Percentiles rank a stretch among this genome's conserved stretches.
These are phyloP conservation scores for Protonibea diacanthus DNA, from an alignment of 2,797 vertebrate species.

Conservation along the genomic window DNA sequence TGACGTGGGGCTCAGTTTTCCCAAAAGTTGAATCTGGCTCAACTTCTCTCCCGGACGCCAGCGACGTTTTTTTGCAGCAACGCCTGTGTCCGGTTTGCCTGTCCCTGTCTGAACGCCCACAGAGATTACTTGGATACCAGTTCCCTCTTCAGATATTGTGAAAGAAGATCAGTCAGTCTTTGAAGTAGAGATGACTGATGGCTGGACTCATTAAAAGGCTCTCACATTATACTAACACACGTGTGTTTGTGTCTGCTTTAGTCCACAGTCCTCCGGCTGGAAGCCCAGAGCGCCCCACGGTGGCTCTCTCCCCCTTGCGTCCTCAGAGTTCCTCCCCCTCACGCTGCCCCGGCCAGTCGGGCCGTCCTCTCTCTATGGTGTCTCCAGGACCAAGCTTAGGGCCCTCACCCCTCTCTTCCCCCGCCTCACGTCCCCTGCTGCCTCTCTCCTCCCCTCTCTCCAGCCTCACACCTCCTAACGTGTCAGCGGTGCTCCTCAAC, in stretches of 20 bases:
- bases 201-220: neutral
- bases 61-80: too few relatives aligned
- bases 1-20: too few relatives aligned
- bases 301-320: conserved; percentile 90
- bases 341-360: conserved; percentile 87
- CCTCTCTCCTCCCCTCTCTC: conserved; percentile 91
- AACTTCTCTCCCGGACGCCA: too few relatives aligned
- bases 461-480: conserved; percentile 93
- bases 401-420: conserved; percentile 80
- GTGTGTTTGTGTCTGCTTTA: conserved; percentile 63
- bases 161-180: too few relatives aligned
- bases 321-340: conserved; percentile 92
- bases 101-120: too few relatives aligned
- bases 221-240: conserved; percentile 10
- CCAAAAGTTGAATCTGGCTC: too few relatives aligned
- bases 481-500: conserved; percentile 89
- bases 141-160: neutral
- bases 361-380: conserved; percentile 88
- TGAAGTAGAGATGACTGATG: neutral
- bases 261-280: conserved; percentile 87
- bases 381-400: conserved; percentile 90
- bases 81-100: too few relatives aligned
- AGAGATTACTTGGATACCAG: neutral
- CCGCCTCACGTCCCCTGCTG: conserved; percentile 84
- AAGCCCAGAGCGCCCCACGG: conserved; percentile 89